Conservation (phyloP, 2,888 invertebrate species). For the Aplocera efformata region DNA sequence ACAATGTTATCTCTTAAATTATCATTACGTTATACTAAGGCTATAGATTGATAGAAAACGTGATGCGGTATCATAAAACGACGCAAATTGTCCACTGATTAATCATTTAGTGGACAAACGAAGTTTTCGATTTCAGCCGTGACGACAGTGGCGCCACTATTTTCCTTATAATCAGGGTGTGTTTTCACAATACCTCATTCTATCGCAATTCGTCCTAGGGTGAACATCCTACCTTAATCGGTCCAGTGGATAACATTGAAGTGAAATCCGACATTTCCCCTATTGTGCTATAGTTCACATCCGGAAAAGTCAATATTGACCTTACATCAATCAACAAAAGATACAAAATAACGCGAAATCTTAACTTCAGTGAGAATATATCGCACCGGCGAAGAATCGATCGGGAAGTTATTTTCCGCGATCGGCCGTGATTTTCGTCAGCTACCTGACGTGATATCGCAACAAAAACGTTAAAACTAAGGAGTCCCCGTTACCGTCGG, state of each 20-base stretch:
- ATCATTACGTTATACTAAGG: slow-evolving; percentile 20
- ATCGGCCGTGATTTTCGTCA: slow-evolving; percentile 38
- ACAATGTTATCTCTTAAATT: slow-evolving; percentile 23
- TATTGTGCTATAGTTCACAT: slow-evolving; percentile 30
- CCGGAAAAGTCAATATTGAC: slow-evolving; percentile 38
- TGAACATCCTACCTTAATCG: slow-evolving; percentile 64
- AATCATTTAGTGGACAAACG: slow-evolving; percentile 19
- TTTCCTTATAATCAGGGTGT: slow-evolving; percentile 77
- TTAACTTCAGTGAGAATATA: slow-evolving; percentile 32
- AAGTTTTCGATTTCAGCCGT: slow-evolving; percentile 48
- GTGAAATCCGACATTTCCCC: slow-evolving; percentile 61
- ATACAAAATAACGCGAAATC: slow-evolving; percentile 35
- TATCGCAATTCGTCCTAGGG: slow-evolving; percentile 73
- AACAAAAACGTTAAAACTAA: slow-evolving; percentile 69
- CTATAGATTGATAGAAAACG: slow-evolving; percentile 19
- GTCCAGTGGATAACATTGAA: slow-evolving; percentile 66
- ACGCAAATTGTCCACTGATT: slow-evolving; percentile 14
- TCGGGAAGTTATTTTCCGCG: slow-evolving; percentile 45
- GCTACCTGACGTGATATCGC: slow-evolving; percentile 44
- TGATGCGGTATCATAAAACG: slow-evolving; percentile 16
- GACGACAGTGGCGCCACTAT: slow-evolving; percentile 70
- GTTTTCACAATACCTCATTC: slow-evolving; percentile 78
- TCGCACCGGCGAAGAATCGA: slow-evolving; percentile 26
- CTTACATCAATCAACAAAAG: slow-evolving; percentile 30
- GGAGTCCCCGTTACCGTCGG: slow-evolving; percentile 63